A percentile compares a stretch with the other conserved stretches of the same genome.
Conservation (phyloP, 2,113 vertebrate species). For the Dromaius novaehollandiae region DNA sequence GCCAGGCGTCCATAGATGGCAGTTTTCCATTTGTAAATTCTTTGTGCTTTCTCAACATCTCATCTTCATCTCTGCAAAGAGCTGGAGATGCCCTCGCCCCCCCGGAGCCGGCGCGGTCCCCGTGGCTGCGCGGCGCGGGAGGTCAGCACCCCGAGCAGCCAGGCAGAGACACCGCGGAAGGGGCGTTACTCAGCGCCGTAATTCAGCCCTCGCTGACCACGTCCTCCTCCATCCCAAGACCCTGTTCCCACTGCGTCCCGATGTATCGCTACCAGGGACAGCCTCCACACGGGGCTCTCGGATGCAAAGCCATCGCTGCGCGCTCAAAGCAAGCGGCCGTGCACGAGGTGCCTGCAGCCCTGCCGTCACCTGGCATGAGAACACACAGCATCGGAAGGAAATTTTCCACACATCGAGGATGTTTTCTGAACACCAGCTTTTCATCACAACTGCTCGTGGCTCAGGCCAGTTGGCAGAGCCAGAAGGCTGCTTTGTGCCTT, state of each 20-base stretch:
- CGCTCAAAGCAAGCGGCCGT: neutral
- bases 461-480: slow-evolving; percentile 65
- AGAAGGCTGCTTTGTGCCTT: slow-evolving; percentile 60
- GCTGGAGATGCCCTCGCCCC: neutral
- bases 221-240: neutral
- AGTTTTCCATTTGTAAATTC: neutral
- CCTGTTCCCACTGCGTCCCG: neutral
- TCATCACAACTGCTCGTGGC: slow-evolving; percentile 17
- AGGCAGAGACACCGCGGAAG: fast-evolving
- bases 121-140: neutral
- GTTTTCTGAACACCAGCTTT: slow-evolving; percentile 53
- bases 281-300: neutral
- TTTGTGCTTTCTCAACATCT: neutral
- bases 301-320: neutral
- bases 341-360: neutral
- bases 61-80: neutral
- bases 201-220: neutral
- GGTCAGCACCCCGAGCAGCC: neutral
- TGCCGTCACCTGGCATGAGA: neutral
- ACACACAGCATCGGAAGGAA: slow-evolving; percentile 39
- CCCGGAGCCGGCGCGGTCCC: fast-evolving
- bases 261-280: neutral
- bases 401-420: slow-evolving; percentile 27
- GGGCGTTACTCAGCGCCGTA: neutral
- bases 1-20: slow-evolving; percentile 12